Conservation (phyloP, 1,140 invertebrate species). For the Drosophila sulfurigaster region DNA sequence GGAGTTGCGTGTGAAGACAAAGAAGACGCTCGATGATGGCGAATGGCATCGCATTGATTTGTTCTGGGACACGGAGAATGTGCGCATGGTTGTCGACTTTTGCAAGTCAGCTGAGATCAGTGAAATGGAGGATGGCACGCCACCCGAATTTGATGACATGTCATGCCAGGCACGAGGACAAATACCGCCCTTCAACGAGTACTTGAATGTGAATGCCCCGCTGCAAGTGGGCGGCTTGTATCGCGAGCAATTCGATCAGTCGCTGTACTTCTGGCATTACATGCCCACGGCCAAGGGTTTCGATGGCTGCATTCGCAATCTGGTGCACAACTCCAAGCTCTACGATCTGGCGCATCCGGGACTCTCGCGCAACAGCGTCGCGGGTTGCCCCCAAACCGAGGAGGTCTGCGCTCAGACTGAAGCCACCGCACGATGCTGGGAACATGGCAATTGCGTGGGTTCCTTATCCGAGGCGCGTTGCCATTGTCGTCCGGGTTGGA, state of each 20-base stretch:
- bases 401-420: constrained; percentile 93
- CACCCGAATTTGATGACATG: constrained; percentile 93
- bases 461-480: constrained; percentile 95
- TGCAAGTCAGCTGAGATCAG: constrained; percentile 94
- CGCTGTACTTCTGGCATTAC: constrained; percentile 93
- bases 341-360: constrained; percentile 97
- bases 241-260: constrained; percentile 93
- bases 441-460: constrained; percentile 97
- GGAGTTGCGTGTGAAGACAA: constrained; percentile 94
- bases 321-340: constrained; percentile 97
- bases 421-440: constrained; percentile 93
- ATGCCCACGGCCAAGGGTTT: constrained; percentile 95
- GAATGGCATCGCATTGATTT: constrained; percentile 98
- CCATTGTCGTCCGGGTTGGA: constrained; percentile 96
- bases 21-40: constrained; percentile 94
- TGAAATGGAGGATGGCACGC: constrained; percentile 94
- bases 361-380: constrained; percentile 92
- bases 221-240: constrained; percentile 96
- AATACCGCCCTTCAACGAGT: constrained; percentile 98
- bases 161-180: constrained; percentile 94
- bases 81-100: constrained; percentile 95
- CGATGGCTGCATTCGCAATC: constrained; percentile 97
- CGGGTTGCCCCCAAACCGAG: constrained; percentile 96
- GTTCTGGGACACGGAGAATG: constrained; percentile 97
- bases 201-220: constrained; percentile 97